These are phyloP conservation scores for Gisinianus flammeolus DNA, from an alignment of 2,888 invertebrate species.

Conservation along the genomic window DNA sequence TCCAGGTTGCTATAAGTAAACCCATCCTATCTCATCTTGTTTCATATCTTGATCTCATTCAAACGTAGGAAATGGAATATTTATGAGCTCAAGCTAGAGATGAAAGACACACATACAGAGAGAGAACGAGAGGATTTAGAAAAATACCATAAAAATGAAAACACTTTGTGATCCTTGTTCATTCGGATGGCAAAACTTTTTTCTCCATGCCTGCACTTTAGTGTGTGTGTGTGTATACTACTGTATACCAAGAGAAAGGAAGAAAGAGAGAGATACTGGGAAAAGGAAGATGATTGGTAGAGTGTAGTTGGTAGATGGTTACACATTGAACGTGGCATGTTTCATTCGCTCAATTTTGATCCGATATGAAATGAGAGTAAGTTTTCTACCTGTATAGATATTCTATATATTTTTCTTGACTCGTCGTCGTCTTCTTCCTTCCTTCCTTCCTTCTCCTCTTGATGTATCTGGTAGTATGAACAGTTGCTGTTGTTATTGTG, in stretches of 20 bases:
- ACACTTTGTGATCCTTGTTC: constrained; percentile 43
- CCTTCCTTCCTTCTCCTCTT: no score
- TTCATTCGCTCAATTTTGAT: constrained; percentile 30
- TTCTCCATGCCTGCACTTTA: not conserved
- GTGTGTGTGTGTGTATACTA: not conserved
- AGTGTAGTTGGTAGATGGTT: not conserved
- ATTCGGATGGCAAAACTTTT: constrained; percentile 29
- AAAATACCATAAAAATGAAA: constrained; percentile 38
- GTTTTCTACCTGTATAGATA: not conserved
- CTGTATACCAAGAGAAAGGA: not conserved
- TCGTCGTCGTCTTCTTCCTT: no score
- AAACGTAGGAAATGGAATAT: constrained; percentile 46
- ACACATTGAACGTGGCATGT: constrained; percentile 26
- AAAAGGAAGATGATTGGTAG: constrained; percentile 4
- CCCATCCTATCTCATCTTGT: constrained; percentile 33
- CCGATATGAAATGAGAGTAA: constrained; percentile 17
- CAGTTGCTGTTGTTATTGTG: no score
- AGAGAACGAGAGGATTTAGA: constrained; percentile 28
- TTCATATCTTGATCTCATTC: constrained; percentile 44
- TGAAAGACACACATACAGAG: constrained; percentile 31
- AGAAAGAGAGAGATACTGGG: not conserved
- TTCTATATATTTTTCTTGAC: no score
- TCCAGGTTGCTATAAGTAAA: constrained; percentile 15
- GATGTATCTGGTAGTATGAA: no score
- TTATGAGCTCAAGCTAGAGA: constrained; percentile 41